A percentile compares a stretch with the other conserved stretches of the same genome.
phyloP scores from a whole-genome alignment of 2,113 vertebrate genomes.

The Hippocampus abdominalis region DNA sequence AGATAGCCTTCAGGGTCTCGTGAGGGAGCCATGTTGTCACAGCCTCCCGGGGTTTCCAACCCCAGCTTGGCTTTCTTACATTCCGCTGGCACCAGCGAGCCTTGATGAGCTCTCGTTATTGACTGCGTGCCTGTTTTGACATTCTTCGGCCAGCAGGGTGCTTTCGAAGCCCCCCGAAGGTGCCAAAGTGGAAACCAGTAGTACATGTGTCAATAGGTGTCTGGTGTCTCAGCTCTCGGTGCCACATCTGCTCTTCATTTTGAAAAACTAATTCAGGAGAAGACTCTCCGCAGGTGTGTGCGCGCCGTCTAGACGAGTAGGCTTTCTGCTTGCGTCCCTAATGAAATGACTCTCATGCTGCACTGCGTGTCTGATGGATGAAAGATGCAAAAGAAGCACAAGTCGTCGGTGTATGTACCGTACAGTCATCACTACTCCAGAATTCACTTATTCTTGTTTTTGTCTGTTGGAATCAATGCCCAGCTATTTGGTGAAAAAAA shows the following conservation, averaged over 20 bases:
- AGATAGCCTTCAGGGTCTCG: constrained; percentile 55
- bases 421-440: background rate
- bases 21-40: constrained; percentile 61
- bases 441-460: no score
- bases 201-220: constrained; percentile 72
- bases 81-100: constrained; percentile 66
- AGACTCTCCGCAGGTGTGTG: constrained; percentile 39
- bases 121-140: constrained; percentile 66
- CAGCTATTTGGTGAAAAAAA: no score
- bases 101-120: constrained; percentile 64
- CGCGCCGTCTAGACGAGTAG: constrained; percentile 45
- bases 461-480: no score
- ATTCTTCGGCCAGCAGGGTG: constrained; percentile 69
- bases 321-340: constrained; percentile 31
- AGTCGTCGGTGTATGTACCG: background rate
- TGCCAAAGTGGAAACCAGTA: constrained; percentile 72
- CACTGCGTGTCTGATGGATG: constrained; percentile 14
- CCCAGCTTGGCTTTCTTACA: constrained; percentile 57
- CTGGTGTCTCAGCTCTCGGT: constrained; percentile 55
- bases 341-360: constrained; percentile 28
- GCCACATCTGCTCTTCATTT: constrained; percentile 66
- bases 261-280: constrained; percentile 58
- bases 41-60: constrained; percentile 61
- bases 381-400: constrained; percentile 4
- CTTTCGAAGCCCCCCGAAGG: constrained; percentile 60